A percentile compares a stretch with the other conserved stretches of the same genome.
Evolutionary conservation across 2,888 invertebrate species (phyloP).

Genomic region (Lysandra bellargus): DNA sequence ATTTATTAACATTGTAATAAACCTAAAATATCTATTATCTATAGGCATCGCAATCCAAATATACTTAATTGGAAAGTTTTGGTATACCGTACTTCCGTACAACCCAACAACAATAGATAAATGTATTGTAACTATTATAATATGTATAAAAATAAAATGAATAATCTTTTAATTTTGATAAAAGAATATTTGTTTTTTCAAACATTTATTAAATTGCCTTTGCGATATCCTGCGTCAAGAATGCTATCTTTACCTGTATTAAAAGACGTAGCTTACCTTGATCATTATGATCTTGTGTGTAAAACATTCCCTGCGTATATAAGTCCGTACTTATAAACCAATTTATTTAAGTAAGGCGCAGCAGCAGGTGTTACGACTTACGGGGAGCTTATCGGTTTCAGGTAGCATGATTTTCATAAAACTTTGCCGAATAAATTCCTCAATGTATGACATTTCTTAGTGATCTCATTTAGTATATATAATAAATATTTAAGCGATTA

Average conservation of each 20-base stretch:
- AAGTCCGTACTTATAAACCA: not conserved
- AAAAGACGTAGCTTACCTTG: not conserved
- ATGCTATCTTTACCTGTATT: not conserved
- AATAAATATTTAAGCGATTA: too few species aligned
- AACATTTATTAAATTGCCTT: not conserved
- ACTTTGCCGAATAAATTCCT: too few species aligned
- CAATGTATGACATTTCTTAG: too few species aligned
- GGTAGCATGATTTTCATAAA: not conserved
- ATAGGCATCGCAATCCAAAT: too few species aligned
- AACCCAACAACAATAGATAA: too few species aligned
- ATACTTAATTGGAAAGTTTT: too few species aligned
- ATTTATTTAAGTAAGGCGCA: not conserved
- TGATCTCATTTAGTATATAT: too few species aligned
- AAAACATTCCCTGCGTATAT: not conserved
- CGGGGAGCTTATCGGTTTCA: not conserved
- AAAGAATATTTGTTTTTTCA: not conserved
- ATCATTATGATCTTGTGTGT: not conserved
- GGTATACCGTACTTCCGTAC: too few species aligned
- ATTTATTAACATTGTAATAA: too few species aligned
- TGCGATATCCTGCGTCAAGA: not conserved
- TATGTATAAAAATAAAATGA: not conserved
- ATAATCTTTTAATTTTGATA: not conserved
- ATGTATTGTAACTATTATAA: too few species aligned
- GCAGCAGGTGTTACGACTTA: not conserved
- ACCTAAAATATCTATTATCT: too few species aligned